Evolutionary conservation across 2,888 invertebrate species (phyloP).

Genomic region (Athalia circularis): DNA sequence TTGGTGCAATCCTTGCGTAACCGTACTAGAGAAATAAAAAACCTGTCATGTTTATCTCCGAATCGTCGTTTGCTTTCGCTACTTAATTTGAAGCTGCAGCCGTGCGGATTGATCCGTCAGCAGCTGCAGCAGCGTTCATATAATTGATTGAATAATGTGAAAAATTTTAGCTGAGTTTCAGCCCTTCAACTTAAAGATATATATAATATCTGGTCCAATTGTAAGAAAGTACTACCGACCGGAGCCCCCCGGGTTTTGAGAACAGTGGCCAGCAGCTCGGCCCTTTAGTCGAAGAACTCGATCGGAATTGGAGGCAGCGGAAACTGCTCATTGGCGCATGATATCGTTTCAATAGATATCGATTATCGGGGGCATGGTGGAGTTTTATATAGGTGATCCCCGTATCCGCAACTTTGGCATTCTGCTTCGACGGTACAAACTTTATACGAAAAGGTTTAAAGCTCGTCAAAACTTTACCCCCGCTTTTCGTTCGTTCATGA

Average conservation of each 20-base stretch:
- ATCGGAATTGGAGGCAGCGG: conserved; percentile 30
- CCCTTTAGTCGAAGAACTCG: conserved; percentile 12
- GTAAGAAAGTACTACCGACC: background rate
- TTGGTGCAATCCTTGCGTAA: background rate
- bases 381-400: conserved; percentile 19
- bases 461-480: conserved; percentile 27
- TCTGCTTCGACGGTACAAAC: conserved; percentile 25
- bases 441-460: conserved; percentile 32
- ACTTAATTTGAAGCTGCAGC: background rate
- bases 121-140: background rate
- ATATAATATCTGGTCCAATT: conserved; percentile 5
- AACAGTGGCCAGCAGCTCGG: conserved; percentile 15
- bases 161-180: background rate
- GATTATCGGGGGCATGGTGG: conserved; percentile 37
- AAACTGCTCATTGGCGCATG: conserved; percentile 37
- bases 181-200: background rate
- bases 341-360: conserved; percentile 40
- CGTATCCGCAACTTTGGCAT: conserved; percentile 31
- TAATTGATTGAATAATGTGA: conserved; percentile 16
- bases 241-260: background rate
- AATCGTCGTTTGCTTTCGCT: background rate
- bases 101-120: background rate
- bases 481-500: conserved; percentile 15
- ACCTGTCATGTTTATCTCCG: background rate
- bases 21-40: background rate